Conservation (phyloP, 2,113 vertebrate species). For the Talpa occidentalis region DNA sequence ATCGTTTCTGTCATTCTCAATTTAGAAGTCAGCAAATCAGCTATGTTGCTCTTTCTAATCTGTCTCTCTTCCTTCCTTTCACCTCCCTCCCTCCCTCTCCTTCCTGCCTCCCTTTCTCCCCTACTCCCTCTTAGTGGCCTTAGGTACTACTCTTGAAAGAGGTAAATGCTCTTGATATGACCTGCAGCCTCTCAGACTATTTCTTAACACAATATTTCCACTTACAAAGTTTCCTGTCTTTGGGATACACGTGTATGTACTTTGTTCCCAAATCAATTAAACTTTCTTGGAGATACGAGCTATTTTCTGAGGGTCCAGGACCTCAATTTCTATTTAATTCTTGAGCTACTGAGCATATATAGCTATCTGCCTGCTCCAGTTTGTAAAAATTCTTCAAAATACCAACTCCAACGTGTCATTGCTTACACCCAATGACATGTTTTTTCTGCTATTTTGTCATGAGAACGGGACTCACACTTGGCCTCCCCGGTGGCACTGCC, state of each 20-base stretch:
- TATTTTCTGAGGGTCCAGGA: conserved; percentile 26
- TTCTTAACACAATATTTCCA: background rate
- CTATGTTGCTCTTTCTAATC: background rate
- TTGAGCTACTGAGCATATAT: background rate
- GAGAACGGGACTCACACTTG: no score
- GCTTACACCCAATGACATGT: background rate
- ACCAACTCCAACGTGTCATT: background rate
- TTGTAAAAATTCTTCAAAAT: conserved; percentile 2
- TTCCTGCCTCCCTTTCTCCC: background rate
- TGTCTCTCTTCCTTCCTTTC: no score
- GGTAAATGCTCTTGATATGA: conserved; percentile 14
- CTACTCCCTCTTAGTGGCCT: background rate
- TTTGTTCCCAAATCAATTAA: conserved; percentile 39
- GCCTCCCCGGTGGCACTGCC: no score
- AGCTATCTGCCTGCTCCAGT: background rate
- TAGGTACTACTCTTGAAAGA: background rate
- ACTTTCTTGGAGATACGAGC: background rate
- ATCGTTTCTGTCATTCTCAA: background rate
- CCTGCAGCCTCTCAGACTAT: background rate
- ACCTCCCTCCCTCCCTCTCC: no score
- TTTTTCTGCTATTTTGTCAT: background rate
- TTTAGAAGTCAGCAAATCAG: conserved; percentile 27
- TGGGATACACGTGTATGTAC: background rate
- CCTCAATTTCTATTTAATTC: background rate
- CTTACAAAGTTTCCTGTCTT: background rate